These are phyloP conservation scores for Microcebus murinus DNA, from an alignment of 2,113 vertebrate genomes.

Conservation along the genomic window DNA sequence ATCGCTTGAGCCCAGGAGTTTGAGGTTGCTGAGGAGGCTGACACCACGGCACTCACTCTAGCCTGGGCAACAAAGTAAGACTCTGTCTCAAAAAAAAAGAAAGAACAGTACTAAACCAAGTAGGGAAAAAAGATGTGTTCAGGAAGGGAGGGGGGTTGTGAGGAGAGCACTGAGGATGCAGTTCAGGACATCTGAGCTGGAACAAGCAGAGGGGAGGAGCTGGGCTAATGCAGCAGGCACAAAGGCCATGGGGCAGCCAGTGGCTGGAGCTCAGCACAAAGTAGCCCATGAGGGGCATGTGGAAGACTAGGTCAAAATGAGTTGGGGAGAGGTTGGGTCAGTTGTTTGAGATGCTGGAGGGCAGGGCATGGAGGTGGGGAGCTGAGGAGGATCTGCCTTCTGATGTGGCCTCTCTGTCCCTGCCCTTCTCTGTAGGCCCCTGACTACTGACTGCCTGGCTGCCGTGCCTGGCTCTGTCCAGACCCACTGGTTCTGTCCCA, in stretches of 20 bases:
- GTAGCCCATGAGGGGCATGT: not conserved
- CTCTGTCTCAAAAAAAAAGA: too few relatives aligned
- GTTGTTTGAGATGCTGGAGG: not conserved
- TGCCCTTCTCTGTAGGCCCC: not conserved
- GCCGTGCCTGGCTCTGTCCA: not conserved
- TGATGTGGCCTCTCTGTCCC: not conserved
- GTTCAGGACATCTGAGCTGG: not conserved
- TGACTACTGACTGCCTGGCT: not conserved
- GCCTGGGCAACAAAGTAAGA: too few relatives aligned
- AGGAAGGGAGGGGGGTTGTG: not conserved
- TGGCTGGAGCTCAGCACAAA: not conserved
- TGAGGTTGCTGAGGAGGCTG: too few relatives aligned
- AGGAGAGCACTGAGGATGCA: not conserved
- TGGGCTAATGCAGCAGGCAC: not conserved
- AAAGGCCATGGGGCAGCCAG: not conserved
- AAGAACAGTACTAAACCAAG: not conserved
- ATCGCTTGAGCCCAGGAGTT: too few relatives aligned
- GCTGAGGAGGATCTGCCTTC: not conserved
- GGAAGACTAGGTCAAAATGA: not conserved
- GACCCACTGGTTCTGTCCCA: not conserved
- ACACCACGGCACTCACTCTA: too few relatives aligned
- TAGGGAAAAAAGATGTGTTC: not conserved
- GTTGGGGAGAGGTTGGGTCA: not conserved
- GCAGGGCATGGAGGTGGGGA: not conserved
- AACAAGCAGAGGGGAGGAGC: not conserved